Percentiles rank a stretch among this genome's conserved stretches.
Conservation (phyloP, 2,797 vertebrate genomes). For the Betta splendens region DNA sequence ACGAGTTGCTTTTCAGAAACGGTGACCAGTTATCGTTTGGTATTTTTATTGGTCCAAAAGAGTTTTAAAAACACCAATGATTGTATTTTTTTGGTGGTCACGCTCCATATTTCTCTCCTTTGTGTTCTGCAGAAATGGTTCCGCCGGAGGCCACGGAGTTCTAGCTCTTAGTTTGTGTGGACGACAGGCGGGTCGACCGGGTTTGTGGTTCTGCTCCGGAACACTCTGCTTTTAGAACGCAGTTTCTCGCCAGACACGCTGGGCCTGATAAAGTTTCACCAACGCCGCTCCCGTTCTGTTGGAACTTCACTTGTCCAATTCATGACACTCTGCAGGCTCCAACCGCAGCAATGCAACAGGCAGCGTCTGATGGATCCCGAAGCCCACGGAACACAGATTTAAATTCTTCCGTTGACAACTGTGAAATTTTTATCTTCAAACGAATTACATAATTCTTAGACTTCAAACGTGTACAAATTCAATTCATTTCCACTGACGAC, state of each 20-base stretch:
- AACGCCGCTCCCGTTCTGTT: slow-evolving; percentile 46
- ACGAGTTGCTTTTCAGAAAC: slow-evolving; percentile 52
- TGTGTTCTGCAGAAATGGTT: slow-evolving; percentile 69
- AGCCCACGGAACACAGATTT: slow-evolving; percentile 21
- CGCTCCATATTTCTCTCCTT: slow-evolving; percentile 57
- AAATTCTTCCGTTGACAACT: slow-evolving; percentile 29
- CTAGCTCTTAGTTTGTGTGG: slow-evolving; percentile 67
- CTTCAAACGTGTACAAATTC: neutral
- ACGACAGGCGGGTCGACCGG: slow-evolving; percentile 66
- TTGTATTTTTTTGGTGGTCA: slow-evolving; percentile 72
- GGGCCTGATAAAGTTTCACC: slow-evolving; percentile 53
- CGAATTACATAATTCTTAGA: slow-evolving; percentile 5
- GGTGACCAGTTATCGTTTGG: slow-evolving; percentile 65
- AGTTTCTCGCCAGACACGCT: slow-evolving; percentile 48
- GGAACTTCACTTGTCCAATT: slow-evolving; percentile 52
- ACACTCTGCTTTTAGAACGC: slow-evolving; percentile 66
- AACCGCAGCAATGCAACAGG: slow-evolving; percentile 38
- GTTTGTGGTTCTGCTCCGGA: slow-evolving; percentile 76
- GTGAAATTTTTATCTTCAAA: slow-evolving; percentile 18
- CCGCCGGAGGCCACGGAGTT: slow-evolving; percentile 60
- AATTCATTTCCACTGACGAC: slow-evolving; percentile 11
- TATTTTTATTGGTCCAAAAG: slow-evolving; percentile 76
- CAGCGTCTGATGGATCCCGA: slow-evolving; percentile 19
- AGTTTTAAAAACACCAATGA: slow-evolving; percentile 72
- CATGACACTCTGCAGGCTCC: slow-evolving; percentile 22